Evolutionary conservation across 2,113 vertebrate genomes (phyloP).

Genomic region (Melanotaenia duboulayi): DNA sequence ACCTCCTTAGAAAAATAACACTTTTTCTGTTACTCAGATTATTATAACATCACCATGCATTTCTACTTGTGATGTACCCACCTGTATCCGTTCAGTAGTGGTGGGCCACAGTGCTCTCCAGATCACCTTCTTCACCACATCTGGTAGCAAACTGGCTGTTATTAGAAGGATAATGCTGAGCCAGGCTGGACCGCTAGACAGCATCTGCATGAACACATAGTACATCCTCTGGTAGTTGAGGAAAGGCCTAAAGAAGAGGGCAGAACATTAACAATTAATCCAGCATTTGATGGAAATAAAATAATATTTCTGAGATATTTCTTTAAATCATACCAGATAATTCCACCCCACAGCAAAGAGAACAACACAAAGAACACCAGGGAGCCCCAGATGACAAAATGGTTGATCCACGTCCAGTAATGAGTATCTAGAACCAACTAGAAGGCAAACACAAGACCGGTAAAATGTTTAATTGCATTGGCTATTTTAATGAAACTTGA

Average conservation of each 20-base stretch:
- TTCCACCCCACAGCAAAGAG: constrained; percentile 97
- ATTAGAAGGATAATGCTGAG: constrained; percentile 93
- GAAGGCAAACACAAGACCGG: constrained; percentile 34
- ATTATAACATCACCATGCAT: not conserved
- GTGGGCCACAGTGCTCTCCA: constrained; percentile 94
- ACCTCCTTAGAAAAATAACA: not conserved
- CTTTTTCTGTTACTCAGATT: not conserved
- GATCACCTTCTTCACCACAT: constrained; percentile 94
- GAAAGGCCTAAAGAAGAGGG: constrained; percentile 88
- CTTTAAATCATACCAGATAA: constrained; percentile 88
- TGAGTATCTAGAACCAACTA: constrained; percentile 97
- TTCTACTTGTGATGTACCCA: constrained; percentile 55
- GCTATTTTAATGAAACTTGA: not conserved
- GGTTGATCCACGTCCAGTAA: constrained; percentile 99
- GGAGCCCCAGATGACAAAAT: constrained; percentile 98
- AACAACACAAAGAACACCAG: constrained; percentile 95
- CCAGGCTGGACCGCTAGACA: constrained; percentile 96
- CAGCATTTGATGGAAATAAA: not conserved
- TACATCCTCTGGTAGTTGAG: constrained; percentile 99
- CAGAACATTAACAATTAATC: not conserved
- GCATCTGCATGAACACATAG: constrained; percentile 97
- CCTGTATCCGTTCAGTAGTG: constrained; percentile 94
- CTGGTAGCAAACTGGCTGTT: constrained; percentile 92
- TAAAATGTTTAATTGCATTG: not conserved
- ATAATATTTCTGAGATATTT: not conserved